Percentiles rank a stretch among this genome's conserved stretches.
phyloP scores from a whole-genome alignment of 2,113 vertebrate genomes.

The Sinocyclocheilus anshuiensis region DNA sequence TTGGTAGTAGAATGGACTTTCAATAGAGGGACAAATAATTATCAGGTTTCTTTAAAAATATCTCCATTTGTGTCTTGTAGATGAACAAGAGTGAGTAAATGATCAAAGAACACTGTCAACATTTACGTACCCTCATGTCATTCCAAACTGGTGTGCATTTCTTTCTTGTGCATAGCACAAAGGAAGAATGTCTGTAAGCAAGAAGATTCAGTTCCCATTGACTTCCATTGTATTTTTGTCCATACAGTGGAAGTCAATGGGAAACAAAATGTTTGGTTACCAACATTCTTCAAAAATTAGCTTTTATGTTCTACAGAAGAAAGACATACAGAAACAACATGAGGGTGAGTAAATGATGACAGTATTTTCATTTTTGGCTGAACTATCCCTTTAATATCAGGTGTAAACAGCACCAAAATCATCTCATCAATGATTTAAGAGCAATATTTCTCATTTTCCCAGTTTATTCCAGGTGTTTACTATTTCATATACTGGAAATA shows the following conservation, averaged over 20 bases:
- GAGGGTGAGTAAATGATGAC: background rate
- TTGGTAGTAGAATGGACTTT: background rate
- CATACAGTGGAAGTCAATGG: background rate
- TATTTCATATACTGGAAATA: conserved; percentile 58
- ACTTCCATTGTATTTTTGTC: background rate
- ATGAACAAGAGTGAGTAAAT: background rate
- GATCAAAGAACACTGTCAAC: background rate
- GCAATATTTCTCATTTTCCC: background rate
- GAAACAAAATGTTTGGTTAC: too few species aligned
- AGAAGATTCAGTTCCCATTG: background rate
- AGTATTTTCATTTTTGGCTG: background rate
- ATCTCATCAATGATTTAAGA: background rate
- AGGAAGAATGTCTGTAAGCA: background rate
- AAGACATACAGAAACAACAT: background rate
- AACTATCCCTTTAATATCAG: background rate
- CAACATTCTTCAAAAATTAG: background rate
- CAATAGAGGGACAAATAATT: background rate
- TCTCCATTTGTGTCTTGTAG: background rate
- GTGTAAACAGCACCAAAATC: conserved; percentile 31
- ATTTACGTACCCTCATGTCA: background rate
- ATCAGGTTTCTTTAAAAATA: background rate
- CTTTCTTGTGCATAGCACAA: background rate
- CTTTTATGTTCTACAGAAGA: background rate
- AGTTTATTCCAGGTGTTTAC: conserved; percentile 57
- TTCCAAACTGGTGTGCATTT: background rate